Evolutionary conservation across 2,113 vertebrate genomes (phyloP).

Genomic region (Hippocampus abdominalis): DNA sequence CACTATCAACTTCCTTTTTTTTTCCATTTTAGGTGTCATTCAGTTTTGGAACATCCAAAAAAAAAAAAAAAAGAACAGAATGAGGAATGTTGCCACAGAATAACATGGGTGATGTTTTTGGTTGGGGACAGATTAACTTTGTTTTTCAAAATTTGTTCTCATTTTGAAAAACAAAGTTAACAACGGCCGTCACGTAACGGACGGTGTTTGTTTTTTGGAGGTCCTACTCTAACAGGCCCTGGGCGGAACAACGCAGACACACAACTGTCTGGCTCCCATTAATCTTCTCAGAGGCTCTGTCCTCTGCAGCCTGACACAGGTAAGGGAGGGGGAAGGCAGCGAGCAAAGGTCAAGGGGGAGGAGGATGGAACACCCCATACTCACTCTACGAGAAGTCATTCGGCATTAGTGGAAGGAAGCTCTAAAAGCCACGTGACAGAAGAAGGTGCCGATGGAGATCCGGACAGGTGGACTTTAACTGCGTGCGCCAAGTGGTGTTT

Average conservation of each 20-base stretch:
- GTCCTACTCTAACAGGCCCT: neutral
- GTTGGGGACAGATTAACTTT: no score
- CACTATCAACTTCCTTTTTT: neutral
- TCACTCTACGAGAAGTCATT: slow-evolving; percentile 23
- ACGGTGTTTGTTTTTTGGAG: neutral
- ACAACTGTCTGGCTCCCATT: slow-evolving; percentile 53
- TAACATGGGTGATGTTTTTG: no score
- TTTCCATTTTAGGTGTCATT: neutral
- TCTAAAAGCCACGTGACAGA: slow-evolving; percentile 11
- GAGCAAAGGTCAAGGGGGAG: slow-evolving; percentile 52
- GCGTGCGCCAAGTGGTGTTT: neutral
- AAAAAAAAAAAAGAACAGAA: neutral
- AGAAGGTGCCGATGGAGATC: neutral
- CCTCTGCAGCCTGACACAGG: slow-evolving; percentile 64
- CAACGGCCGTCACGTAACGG: neutral
- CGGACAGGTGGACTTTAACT: neutral
- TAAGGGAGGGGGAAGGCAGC: slow-evolving; percentile 47
- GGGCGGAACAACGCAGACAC: no score
- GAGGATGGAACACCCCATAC: slow-evolving; percentile 44
- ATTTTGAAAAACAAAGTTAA: no score
- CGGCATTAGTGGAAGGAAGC: slow-evolving; percentile 4
- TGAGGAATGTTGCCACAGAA: no score
- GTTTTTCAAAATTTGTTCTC: no score
- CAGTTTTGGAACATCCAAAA: neutral
- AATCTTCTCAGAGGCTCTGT: slow-evolving; percentile 62